A percentile compares a stretch with the other conserved stretches of the same genome.
Evolutionary conservation across 2,888 invertebrate species (phyloP).

Genomic region (Nomada ferruginata): DNA sequence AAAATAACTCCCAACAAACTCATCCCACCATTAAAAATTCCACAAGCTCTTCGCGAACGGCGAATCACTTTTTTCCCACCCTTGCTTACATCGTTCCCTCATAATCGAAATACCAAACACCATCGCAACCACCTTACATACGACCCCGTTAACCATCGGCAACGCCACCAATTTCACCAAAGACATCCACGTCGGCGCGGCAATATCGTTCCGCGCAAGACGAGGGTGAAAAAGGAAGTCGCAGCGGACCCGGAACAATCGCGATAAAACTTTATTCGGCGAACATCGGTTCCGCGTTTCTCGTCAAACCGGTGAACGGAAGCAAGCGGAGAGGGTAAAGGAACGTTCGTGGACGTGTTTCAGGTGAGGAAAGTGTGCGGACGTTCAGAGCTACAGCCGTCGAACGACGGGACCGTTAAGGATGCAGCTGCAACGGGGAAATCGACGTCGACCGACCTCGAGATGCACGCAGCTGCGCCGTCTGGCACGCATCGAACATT

Average conservation of each 20-base stretch:
- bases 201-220: neutral
- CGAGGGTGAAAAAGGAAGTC: neutral
- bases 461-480: slow-evolving; percentile 64
- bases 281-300: neutral
- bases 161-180: neutral
- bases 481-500: slow-evolving; percentile 55
- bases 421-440: slow-evolving; percentile 60
- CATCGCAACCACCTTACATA: neutral
- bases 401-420: slow-evolving; percentile 50
- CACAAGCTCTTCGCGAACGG: neutral
- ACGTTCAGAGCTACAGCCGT: slow-evolving; percentile 75
- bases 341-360: slow-evolving; percentile 49
- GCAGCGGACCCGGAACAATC: neutral
- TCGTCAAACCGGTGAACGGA: neutral
- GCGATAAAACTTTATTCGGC: slow-evolving; percentile 13
- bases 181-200: neutral
- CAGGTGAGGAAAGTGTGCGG: slow-evolving; percentile 82
- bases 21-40: neutral
- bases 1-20: too few relatives aligned
- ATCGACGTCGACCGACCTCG: slow-evolving; percentile 44
- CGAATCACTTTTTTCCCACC: neutral
- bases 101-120: slow-evolving; percentile 1
- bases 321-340: neutral
- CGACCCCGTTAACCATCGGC: neutral
- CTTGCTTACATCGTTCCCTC: neutral